These are phyloP conservation scores for Pterocles burchelli DNA, from an alignment of 2,113 vertebrate genomes.

Conservation along the genomic window DNA sequence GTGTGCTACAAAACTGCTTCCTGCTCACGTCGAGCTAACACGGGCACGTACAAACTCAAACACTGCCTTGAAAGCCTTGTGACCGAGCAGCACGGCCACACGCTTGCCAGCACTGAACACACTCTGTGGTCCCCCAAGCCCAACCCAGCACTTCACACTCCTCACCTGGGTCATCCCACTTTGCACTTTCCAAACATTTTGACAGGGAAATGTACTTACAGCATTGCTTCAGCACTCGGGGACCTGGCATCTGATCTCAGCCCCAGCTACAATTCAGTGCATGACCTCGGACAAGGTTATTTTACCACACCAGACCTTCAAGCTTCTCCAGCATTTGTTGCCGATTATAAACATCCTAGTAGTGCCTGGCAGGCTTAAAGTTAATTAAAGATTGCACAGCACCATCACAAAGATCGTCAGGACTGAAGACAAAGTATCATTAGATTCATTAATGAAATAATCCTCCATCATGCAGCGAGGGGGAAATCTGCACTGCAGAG, in stretches of 20 bases:
- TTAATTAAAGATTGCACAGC: slow-evolving; percentile 56
- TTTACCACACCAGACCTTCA: background rate
- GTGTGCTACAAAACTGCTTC: background rate
- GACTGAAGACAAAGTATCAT: slow-evolving; percentile 55
- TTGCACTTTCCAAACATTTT: background rate
- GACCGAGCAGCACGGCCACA: background rate
- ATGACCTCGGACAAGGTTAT: background rate
- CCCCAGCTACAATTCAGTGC: background rate
- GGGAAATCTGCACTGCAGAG: background rate
- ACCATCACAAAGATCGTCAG: background rate
- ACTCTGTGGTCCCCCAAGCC: background rate
- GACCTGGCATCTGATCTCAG: background rate
- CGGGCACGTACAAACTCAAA: background rate
- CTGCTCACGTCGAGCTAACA: slow-evolving; percentile 5
- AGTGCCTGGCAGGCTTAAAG: slow-evolving; percentile 43
- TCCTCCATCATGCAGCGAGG: background rate
- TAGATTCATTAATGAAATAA: slow-evolving; percentile 57
- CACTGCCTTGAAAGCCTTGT: background rate
- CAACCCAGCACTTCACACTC: background rate
- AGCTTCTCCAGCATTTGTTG: background rate
- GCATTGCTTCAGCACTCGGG: background rate
- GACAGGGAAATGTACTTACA: background rate
- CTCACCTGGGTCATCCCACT: background rate
- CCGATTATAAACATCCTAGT: background rate
- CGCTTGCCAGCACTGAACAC: rapidly evolving